Base-by-base conservation (phyloP, 2,113 vertebrate genomes). In the Oreochromis tanganicae region DNA sequence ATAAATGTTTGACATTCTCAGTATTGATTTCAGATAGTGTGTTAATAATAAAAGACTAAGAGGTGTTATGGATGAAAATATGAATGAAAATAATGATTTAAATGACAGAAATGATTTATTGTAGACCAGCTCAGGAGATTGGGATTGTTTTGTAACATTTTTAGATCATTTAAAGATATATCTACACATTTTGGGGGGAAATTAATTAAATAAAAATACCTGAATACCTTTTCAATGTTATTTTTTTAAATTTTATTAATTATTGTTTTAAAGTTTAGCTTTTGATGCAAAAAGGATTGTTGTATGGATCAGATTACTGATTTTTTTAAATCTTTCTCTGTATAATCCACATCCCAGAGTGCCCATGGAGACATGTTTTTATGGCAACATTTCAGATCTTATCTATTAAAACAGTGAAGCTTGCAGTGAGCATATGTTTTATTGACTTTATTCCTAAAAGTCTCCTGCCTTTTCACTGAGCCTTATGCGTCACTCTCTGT, bases 91-190 rank as follows among this genome's bases (percentile, higher is more conserved):
- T 50, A 78, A 29, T 19, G 71, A 78, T 32, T 50, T 52, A 78
- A 32, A 78, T 52, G 73, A 78, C 27, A 78, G 46, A 78, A 78
- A 7, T 78, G 2, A 50, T 78, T 50, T 32, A 50, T 12, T 12
- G 16, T 32, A 52, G 73, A 48, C 1, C 46, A 13, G 73, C 46
- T 32, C 27, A 52, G 73, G 46, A 78, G 73, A 78, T 32, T 12
- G 6, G 27, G 71, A 32, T 78, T 78, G 27, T 50, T 32, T 50
- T 78, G 24, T 78, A 78, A 78, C 24, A 24, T 63, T 86, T 59
- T 84, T 82, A 73, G 81, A 83, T 85, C 85, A 46, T 63, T 87
- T 81, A 75, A 83, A 88, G 29, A 54, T 85, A 83, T 36, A 63
- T 57, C 4, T 56, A 81, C 7, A 46, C 5, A 79, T 14, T 84